phyloP scores from a whole-genome alignment of 1,140 invertebrate species.

The Drosophila baimaii region DNA sequence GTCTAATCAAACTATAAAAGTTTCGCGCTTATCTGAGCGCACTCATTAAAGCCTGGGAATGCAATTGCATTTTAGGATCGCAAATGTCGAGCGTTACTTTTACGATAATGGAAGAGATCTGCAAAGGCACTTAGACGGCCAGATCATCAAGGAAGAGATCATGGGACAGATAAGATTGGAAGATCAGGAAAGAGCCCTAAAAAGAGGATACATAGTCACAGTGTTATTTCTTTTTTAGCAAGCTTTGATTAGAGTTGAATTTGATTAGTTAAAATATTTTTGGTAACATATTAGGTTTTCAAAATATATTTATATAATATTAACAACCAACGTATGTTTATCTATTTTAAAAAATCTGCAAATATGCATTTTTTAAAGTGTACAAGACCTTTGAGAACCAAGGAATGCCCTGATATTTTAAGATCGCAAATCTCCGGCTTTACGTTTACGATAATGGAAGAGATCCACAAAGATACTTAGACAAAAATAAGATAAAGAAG shows the following conservation, averaged over 20 bases:
- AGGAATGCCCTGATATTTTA: neutral
- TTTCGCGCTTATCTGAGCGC: constrained; percentile 21
- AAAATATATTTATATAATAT: neutral
- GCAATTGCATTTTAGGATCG: constrained; percentile 33
- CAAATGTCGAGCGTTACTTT: constrained; percentile 45
- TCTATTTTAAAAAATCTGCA: neutral
- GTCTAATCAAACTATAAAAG: constrained; percentile 59
- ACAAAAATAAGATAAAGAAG: too few relatives aligned
- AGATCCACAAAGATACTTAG: neutral
- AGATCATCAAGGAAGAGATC: constrained; percentile 29
- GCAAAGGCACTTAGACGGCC: constrained; percentile 30
- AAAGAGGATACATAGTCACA: neutral
- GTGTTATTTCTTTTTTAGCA: neutral
- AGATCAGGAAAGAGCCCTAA: neutral
- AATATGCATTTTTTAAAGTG: neutral
- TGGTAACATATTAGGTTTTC: neutral
- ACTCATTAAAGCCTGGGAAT: constrained; percentile 38
- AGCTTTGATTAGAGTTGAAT: neutral
- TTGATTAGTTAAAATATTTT: neutral
- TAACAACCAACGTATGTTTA: neutral
- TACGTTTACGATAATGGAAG: neutral
- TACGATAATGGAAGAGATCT: constrained; percentile 43
- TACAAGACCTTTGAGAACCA: neutral
- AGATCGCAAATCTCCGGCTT: neutral
- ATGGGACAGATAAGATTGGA: neutral